Conservation (phyloP, 2,888 invertebrate species). For the Himalopsyche japonica region DNA sequence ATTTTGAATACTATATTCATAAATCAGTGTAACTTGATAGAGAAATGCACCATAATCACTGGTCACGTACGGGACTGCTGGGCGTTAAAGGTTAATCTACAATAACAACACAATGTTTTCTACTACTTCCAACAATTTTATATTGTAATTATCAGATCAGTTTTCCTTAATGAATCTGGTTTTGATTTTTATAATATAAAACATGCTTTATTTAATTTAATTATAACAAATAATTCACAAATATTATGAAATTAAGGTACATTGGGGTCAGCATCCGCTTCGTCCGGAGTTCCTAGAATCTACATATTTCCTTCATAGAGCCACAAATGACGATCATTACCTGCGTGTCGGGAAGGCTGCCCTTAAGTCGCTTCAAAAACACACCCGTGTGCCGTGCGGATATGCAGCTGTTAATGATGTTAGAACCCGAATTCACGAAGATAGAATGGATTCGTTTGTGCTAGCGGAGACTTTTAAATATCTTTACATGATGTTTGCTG, state of each 20-base stretch:
- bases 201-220: not conserved
- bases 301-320: constrained; percentile 94
- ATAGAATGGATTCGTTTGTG: constrained; percentile 98
- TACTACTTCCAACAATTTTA: too few species aligned
- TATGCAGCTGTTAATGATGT: constrained; percentile 98
- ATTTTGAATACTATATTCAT: too few species aligned
- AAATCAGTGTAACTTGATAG: too few species aligned
- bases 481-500: constrained; percentile 89
- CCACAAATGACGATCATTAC: constrained; percentile 95
- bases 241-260: constrained; percentile 63
- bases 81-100: too few species aligned
- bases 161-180: too few species aligned
- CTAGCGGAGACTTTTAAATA: constrained; percentile 98
- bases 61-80: too few species aligned
- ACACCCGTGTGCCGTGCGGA: constrained; percentile 93
- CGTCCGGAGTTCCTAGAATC: constrained; percentile 98
- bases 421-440: constrained; percentile 86
- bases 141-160: too few species aligned
- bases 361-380: constrained; percentile 83
- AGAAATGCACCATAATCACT: too few species aligned
- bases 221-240: not conserved
- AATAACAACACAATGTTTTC: too few species aligned
- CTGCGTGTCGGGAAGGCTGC: constrained; percentile 87
- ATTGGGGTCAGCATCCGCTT: constrained; percentile 97
- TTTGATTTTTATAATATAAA: too few species aligned